Percentiles rank a stretch among this genome's conserved stretches.
phyloP scores from a whole-genome alignment of 2,888 invertebrate species.

The Cancer borealis region DNA sequence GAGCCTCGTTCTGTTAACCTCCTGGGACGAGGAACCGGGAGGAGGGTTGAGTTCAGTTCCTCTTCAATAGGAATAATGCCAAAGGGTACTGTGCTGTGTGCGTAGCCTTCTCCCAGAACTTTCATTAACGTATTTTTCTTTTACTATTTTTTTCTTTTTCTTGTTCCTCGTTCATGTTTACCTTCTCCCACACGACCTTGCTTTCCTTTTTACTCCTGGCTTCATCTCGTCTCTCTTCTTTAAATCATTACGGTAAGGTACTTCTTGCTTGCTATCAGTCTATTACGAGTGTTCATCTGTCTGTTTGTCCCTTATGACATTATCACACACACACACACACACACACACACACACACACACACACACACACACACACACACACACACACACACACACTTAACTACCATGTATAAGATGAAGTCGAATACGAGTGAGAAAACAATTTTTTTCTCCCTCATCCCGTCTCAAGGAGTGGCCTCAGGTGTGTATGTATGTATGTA shows the following conservation, averaged over 20 bases:
- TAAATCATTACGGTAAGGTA: background rate
- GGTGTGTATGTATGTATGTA: background rate
- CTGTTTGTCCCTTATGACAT: background rate
- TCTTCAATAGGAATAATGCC: constrained; percentile 3
- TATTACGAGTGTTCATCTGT: background rate
- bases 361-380: constrained; percentile 18
- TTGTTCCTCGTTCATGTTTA: background rate
- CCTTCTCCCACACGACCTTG: background rate
- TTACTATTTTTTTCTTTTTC: too few relatives aligned
- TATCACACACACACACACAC: background rate
- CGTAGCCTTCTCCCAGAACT: background rate
- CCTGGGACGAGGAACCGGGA: background rate
- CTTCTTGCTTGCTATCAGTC: background rate
- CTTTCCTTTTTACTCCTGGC: background rate
- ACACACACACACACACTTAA: background rate
- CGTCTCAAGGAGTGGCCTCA: too few relatives aligned
- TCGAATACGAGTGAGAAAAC: background rate
- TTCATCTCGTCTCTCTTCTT: background rate
- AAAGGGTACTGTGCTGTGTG: background rate
- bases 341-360: constrained; percentile 22
- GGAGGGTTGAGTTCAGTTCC: background rate
- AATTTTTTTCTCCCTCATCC: too few relatives aligned
- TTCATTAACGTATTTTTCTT: background rate
- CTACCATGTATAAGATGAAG: background rate
- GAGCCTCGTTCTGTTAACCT: background rate